These are phyloP conservation scores for Onchidella celtica DNA, from an alignment of 2,888 invertebrate genomes.

Conservation along the genomic window DNA sequence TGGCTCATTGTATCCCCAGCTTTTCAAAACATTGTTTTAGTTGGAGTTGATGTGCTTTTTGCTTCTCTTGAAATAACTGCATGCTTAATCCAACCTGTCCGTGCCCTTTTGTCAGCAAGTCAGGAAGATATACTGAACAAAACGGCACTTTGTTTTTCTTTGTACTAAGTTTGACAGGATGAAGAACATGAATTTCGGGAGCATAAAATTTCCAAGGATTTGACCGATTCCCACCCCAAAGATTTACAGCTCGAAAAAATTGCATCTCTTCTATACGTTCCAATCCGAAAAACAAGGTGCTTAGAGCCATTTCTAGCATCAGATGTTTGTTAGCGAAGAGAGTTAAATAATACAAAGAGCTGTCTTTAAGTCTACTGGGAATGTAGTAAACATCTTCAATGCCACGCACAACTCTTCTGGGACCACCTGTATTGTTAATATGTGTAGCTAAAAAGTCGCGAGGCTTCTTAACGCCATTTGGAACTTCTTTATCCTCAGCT, in stretches of 20 bases:
- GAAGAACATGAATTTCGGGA: background rate
- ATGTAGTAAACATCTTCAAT: constrained; percentile 22
- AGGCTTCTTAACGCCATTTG: background rate
- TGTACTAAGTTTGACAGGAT: constrained; percentile 18
- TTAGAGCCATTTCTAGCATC: background rate
- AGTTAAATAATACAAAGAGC: background rate
- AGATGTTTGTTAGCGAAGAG: background rate
- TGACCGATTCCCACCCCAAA: background rate
- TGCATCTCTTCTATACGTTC: background rate
- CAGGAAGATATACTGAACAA: background rate
- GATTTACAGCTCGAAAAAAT: background rate
- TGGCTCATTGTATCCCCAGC: no score
- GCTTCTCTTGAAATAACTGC: no score
- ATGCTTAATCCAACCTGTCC: background rate
- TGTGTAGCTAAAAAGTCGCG: background rate
- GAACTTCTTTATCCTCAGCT: background rate
- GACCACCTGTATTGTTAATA: background rate
- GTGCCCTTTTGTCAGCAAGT: background rate
- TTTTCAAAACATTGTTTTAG: no score
- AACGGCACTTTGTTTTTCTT: background rate
- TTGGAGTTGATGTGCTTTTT: no score
- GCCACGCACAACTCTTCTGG: background rate
- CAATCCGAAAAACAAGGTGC: background rate
- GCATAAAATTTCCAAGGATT: background rate
- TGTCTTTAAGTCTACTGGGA: background rate